Conservation (phyloP, 2,888 invertebrate species). For the Balanococcus diminutus region DNA sequence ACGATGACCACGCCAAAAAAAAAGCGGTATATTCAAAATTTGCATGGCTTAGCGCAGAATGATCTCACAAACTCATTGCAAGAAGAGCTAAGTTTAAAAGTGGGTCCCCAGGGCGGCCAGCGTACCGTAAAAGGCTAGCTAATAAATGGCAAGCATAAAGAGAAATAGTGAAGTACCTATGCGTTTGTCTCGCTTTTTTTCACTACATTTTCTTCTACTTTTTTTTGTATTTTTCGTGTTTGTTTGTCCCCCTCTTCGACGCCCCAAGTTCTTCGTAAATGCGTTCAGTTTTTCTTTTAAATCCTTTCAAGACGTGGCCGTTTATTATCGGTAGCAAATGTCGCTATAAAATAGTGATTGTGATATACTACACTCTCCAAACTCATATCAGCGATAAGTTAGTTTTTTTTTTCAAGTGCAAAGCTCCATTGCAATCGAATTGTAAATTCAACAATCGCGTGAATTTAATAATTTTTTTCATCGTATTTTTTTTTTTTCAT, state of each 20-base stretch:
- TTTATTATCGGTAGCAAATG: conserved; percentile 28
- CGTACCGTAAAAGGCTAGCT: conserved; percentile 31
- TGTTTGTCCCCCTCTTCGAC: not conserved
- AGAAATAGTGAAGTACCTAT: conserved; percentile 30
- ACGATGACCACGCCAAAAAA: conserved; percentile 3
- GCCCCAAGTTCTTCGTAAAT: not conserved
- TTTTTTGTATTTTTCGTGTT: conserved; percentile 1
- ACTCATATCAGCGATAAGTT: not conserved
- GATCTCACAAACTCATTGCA: conserved; percentile 14
- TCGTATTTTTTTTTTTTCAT: not conserved
- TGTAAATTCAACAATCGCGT: not conserved
- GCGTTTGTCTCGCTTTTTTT: conserved; percentile 31
- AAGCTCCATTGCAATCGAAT: not conserved
- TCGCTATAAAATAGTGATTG: conserved; percentile 9
- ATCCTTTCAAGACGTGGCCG: conserved; percentile 31
- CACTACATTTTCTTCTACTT: not conserved
- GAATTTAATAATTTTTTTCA: not conserved
- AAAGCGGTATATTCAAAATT: not conserved
- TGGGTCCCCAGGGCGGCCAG: conserved; percentile 17
- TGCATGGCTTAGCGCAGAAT: not conserved
- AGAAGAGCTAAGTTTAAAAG: not conserved
- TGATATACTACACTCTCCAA: conserved; percentile 11
- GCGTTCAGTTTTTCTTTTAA: conserved; percentile 34
- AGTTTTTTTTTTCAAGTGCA: not conserved
- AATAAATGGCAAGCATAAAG: conserved; percentile 39